Evolutionary conservation across 2,888 invertebrate species (phyloP).

Genomic region (Elaeidobius kamerunicus): DNA sequence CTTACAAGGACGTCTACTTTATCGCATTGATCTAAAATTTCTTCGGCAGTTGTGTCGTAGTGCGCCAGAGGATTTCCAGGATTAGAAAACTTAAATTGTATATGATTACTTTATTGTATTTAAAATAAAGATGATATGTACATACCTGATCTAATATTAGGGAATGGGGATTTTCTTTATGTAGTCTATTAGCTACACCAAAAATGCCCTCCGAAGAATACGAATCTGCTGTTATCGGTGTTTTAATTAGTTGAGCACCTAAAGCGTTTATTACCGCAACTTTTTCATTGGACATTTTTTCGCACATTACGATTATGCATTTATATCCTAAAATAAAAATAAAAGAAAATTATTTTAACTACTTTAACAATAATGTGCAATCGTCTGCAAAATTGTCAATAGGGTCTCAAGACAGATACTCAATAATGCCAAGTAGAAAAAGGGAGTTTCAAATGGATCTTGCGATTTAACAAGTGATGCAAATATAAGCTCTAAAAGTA

Average conservation of each 20-base stretch:
- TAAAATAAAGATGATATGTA: not conserved
- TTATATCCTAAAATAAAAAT: constrained; percentile 64
- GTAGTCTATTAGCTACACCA: constrained; percentile 76
- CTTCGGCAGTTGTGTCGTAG: constrained; percentile 91
- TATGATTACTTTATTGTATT: not conserved
- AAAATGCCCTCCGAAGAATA: constrained; percentile 88
- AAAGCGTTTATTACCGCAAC: constrained; percentile 82
- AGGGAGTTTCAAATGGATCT: too few species aligned
- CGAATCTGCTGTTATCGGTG: constrained; percentile 88
- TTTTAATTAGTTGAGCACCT: constrained; percentile 92
- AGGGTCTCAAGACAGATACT: too few species aligned
- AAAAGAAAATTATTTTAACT: not conserved
- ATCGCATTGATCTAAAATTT: constrained; percentile 82
- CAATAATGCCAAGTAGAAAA: too few species aligned
- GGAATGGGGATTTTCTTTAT: constrained; percentile 83
- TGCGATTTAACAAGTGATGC: too few species aligned
- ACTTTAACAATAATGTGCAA: too few species aligned
- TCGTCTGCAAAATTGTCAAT: too few species aligned
- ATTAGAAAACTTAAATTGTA: constrained; percentile 75
- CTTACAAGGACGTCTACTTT: constrained; percentile 73
- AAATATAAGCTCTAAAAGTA: too few species aligned
- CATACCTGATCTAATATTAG: constrained; percentile 86
- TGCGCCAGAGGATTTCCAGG: constrained; percentile 94
- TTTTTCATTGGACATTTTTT: constrained; percentile 97
- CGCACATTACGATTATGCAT: constrained; percentile 96